Conservation (phyloP, 1,140 invertebrate genomes). For the Panagrolaimus sp. region DNA sequence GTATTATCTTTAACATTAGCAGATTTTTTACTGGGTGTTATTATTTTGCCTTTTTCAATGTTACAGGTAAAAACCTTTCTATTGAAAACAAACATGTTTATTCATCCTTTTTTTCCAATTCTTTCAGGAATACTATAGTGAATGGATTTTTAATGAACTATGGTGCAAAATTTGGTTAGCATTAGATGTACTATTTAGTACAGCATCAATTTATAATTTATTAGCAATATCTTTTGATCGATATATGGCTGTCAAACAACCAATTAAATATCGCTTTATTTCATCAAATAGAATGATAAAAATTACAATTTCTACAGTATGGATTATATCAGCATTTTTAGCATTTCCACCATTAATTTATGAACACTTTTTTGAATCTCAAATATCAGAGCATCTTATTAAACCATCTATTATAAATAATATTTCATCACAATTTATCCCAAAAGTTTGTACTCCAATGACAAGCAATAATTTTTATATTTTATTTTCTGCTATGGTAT, state of each 20-base stretch:
- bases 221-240: constrained; percentile 62
- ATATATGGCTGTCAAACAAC: constrained; percentile 61
- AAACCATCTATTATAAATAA: neutral
- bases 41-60: constrained; percentile 61
- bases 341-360: constrained; percentile 45
- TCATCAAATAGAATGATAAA: constrained; percentile 55
- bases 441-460: constrained; percentile 46
- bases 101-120: constrained; percentile 4
- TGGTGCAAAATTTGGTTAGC: constrained; percentile 62
- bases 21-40: constrained; percentile 60
- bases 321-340: constrained; percentile 48
- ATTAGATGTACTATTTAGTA: constrained; percentile 62
- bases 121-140: constrained; percentile 50
- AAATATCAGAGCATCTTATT: constrained; percentile 31
- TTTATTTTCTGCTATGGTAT: constrained; percentile 55
- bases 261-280: constrained; percentile 59
- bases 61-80: constrained; percentile 42
- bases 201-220: constrained; percentile 62
- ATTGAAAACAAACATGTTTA: neutral
- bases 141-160: constrained; percentile 60
- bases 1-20: constrained; percentile 57
- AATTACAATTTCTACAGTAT: constrained; percentile 52
- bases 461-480: constrained; percentile 48
- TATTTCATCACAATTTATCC: neutral
- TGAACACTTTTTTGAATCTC: constrained; percentile 28